Base-by-base conservation (phyloP, 1,140 invertebrate species). In the Tetramorium parvispinum region DNA sequence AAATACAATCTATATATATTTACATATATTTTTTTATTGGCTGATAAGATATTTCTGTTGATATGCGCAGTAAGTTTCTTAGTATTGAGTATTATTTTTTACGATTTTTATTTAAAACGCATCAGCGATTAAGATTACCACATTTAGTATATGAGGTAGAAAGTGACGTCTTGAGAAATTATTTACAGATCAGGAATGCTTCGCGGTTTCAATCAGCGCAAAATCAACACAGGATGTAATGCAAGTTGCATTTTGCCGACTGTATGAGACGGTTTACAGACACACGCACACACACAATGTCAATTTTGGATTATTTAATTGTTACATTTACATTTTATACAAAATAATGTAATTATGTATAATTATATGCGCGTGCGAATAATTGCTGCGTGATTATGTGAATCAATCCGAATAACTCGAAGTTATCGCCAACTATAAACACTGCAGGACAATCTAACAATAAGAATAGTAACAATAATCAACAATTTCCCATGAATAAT, bases 71-170 rank as follows among this genome's bases (percentile, higher is more conserved):
- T 16, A 53, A 79, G 66, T 46, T 49, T 55, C 21, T n/a, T 16
- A 40, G 13, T 21, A 27, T 16, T 46, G 40, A n/a, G 18, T 37
- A 2, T 27, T 61, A 43, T 24, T 16, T 61, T 61, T 53, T 18
- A 27, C 24, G 0, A 77, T 66, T 53, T 66, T 21, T 32, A 66
- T 43, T 49, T 51, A 24, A 51, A 13, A 55, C 2, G 16, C 18
- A 81, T 68, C 78, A 40, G 66, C 53, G 51, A 55, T 86, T 85
- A 53, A 49, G 83, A 46, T 89, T 85, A 78, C 68, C 89, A 87
- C 73, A 53, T 10, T 70, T 46, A 49, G 61, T 68, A 61, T 61
- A 55, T 55, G 53, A 46, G 16, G 11, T 49, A 46, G 37, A 55
- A 71, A 88, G 43, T 76, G 68, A 10, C 24, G 59, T 81, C 65